Evolutionary conservation across 2,113 vertebrate genomes (phyloP).

Genomic region (Pelecanoides urinatrix): DNA sequence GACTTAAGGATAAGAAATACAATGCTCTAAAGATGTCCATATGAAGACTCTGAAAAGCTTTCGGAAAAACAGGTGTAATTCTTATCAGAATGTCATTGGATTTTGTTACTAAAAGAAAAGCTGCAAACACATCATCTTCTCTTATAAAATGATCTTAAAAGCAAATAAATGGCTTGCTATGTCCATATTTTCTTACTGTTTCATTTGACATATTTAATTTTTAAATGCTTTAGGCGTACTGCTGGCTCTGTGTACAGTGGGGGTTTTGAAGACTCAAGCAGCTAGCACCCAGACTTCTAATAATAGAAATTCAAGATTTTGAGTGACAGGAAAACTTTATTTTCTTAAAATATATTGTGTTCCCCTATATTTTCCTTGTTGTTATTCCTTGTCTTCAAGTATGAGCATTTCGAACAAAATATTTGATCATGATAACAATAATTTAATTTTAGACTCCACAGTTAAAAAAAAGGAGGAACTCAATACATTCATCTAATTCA

Average conservation of each 20-base stretch:
- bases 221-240: neutral
- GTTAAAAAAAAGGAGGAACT: neutral
- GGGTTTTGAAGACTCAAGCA: neutral
- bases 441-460: neutral
- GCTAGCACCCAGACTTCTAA: neutral
- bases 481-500: slow-evolving; percentile 5
- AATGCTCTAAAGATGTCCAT: neutral
- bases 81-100: neutral
- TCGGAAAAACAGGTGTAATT: neutral
- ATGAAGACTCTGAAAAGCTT: neutral
- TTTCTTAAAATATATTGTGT: neutral
- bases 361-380: neutral
- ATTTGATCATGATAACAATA: neutral
- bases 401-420: neutral
- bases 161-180: neutral
- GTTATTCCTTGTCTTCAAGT: neutral
- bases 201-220: neutral
- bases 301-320: neutral
- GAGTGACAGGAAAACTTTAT: neutral
- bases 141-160: neutral
- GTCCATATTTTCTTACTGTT: neutral
- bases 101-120: neutral
- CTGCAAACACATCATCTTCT: neutral
- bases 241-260: neutral
- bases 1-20: neutral